Percentiles rank a stretch among this genome's conserved stretches.
These are phyloP conservation scores for Chamaetylas fuelleborni DNA, from an alignment of 2,113 vertebrate species.

Conservation along the genomic window DNA sequence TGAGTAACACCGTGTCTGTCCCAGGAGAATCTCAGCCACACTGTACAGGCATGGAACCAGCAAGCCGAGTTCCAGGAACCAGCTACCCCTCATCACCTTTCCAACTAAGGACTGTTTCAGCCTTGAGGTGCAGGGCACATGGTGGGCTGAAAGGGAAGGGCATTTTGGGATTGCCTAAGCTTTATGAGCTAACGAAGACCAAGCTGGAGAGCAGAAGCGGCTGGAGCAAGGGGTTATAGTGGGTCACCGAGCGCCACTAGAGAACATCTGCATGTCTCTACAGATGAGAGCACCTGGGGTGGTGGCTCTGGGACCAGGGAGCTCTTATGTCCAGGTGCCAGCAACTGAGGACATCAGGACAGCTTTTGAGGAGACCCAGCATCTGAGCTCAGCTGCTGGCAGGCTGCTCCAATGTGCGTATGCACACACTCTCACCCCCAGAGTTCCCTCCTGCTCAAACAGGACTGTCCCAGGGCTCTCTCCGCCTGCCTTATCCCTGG, in stretches of 20 bases:
- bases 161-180: neutral
- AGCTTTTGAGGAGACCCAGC: neutral
- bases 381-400: neutral
- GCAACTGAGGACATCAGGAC: neutral
- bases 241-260: fast-evolving
- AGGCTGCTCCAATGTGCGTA: fast-evolving
- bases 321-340: neutral
- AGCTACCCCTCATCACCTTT: neutral
- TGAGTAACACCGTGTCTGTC: neutral
- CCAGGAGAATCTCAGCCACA: neutral
- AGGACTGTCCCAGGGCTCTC: neutral
- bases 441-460: neutral
- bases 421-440: no score
- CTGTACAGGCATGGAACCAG: fast-evolving
- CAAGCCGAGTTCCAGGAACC: fast-evolving
- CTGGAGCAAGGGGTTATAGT: neutral
- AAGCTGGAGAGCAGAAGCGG: neutral
- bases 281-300: fast-evolving
- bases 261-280: fast-evolving
- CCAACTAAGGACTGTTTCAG: neutral
- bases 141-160: neutral
- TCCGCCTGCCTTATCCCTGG: neutral
- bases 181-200: neutral
- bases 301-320: neutral
- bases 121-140: fast-evolving